Conservation (phyloP, 2,113 vertebrate species). For the Oncorhynchus gorbuscha region DNA sequence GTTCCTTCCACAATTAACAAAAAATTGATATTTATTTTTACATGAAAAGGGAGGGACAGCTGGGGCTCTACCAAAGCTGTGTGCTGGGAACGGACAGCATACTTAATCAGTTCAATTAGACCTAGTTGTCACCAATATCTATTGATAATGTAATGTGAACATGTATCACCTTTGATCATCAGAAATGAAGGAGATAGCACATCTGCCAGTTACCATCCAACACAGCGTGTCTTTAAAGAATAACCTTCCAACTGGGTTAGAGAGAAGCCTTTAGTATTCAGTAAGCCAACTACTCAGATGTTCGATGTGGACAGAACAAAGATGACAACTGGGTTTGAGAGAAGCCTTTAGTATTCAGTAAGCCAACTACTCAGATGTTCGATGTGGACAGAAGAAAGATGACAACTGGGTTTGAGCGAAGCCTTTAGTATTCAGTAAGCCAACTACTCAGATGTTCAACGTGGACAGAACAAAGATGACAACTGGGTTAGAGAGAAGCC, state of each 20-base stretch:
- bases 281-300: conserved; percentile 22
- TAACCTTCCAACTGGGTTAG: conserved; percentile 24
- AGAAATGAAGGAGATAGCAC: conserved; percentile 34
- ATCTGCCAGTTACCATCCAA: conserved; percentile 46
- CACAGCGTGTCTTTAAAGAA: conserved; percentile 28
- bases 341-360: conserved; percentile 28
- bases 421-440: too few relatives aligned
- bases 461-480: too few relatives aligned
- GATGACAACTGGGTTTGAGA: conserved; percentile 16
- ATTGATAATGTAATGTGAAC: too few relatives aligned
- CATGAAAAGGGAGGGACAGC: neutral
- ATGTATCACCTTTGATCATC: conserved; percentile 50
- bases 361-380: conserved; percentile 23
- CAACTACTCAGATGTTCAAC: too few relatives aligned
- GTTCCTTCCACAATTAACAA: neutral
- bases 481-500: too few relatives aligned
- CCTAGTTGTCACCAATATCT: too few relatives aligned
- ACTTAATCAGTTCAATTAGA: too few relatives aligned
- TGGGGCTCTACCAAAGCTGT: neutral
- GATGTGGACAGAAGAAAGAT: neutral
- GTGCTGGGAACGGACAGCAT: neutral
- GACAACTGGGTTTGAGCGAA: neutral
- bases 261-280: conserved; percentile 31
- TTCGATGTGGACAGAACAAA: conserved; percentile 5
- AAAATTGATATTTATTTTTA: neutral